A percentile compares a stretch with the other conserved stretches of the same genome.
phyloP scores from a whole-genome alignment of 2,797 vertebrate species.

The Argya squamiceps region DNA sequence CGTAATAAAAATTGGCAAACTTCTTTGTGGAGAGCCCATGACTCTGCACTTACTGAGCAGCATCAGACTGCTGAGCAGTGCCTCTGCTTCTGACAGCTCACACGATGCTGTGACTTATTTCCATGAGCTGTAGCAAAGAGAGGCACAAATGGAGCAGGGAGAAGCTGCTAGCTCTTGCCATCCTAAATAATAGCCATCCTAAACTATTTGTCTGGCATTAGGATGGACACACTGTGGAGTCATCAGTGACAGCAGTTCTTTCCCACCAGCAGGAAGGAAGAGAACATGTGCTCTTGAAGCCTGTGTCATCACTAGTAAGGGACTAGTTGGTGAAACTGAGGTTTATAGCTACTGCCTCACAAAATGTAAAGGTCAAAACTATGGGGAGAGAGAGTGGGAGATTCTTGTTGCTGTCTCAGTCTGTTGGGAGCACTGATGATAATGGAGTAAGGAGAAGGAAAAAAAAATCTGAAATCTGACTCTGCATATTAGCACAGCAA shows the following conservation, averaged over 20 bases:
- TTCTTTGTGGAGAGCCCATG: background rate
- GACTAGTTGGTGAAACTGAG: background rate
- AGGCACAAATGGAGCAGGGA: background rate
- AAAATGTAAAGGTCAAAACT: background rate
- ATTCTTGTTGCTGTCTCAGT: rapidly evolving
- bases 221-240: background rate
- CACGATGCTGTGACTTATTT: background rate
- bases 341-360: background rate
- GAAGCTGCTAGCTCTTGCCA: background rate
- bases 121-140: background rate
- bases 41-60: constrained; percentile 2
- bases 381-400: background rate
- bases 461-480: background rate
- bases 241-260: background rate
- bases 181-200: background rate
- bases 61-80: background rate
- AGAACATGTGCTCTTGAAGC: background rate
- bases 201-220: background rate
- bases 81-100: background rate
- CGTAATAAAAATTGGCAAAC: background rate
- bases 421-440: background rate
- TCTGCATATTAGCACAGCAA: background rate
- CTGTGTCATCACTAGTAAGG: background rate
- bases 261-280: background rate
- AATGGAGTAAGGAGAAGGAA: background rate